A percentile compares a stretch with the other conserved stretches of the same genome.
Conservation (phyloP, 35 echinoderm and acorn worm genomes). For the Ophioderma brevispina region DNA sequence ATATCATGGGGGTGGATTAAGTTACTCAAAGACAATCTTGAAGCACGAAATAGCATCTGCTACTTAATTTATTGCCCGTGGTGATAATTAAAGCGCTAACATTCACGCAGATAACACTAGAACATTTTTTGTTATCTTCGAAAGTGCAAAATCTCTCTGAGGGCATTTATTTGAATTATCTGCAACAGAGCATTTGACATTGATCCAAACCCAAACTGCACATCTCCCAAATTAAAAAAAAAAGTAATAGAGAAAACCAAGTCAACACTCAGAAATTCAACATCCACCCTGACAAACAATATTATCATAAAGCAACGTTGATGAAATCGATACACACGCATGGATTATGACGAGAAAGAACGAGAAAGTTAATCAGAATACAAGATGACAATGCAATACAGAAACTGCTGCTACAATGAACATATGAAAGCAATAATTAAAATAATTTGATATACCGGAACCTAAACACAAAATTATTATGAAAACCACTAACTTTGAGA, state of each 20-base stretch:
- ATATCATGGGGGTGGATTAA: conserved; percentile 1
- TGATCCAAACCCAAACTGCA: background rate
- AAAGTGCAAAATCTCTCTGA: conserved; percentile 10
- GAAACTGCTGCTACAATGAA: too few relatives aligned
- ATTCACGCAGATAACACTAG: background rate
- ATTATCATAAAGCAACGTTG: too few relatives aligned
- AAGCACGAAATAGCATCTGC: background rate
- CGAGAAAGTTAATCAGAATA: too few relatives aligned
- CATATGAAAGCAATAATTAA: too few relatives aligned
- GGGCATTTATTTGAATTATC: conserved; percentile 14
- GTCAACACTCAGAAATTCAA: too few relatives aligned
- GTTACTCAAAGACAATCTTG: background rate
- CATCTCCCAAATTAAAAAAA: background rate
- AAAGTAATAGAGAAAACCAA: background rate
- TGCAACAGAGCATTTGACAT: background rate
- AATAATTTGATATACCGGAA: too few relatives aligned
- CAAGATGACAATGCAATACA: too few relatives aligned
- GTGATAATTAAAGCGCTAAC: conserved; percentile 7
- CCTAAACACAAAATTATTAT: too few relatives aligned
- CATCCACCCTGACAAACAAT: too few relatives aligned
- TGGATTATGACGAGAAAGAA: too few relatives aligned
- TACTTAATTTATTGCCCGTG: background rate
- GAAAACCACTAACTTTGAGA: too few relatives aligned
- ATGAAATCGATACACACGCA: too few relatives aligned
- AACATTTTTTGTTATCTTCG: conserved; percentile 1